phyloP scores from a whole-genome alignment of 1,140 invertebrate species.

The Fopius arisanus region DNA sequence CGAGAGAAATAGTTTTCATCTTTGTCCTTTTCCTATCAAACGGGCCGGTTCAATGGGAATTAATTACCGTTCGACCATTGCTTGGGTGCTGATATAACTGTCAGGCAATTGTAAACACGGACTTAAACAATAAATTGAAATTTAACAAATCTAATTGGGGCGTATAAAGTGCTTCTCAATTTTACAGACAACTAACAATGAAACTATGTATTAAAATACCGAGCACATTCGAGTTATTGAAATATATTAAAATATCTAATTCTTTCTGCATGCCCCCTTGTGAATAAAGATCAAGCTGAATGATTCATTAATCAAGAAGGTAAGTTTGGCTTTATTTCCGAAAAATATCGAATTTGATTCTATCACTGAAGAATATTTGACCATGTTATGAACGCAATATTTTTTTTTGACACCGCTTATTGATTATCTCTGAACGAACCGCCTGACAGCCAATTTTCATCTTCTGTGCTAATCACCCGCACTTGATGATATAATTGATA shows the following conservation, averaged over 20 bases:
- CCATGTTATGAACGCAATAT: not conserved
- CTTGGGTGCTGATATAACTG: too few species aligned
- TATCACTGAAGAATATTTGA: not conserved
- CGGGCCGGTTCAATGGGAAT: too few species aligned
- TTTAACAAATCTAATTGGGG: too few species aligned
- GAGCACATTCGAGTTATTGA: not conserved
- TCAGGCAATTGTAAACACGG: too few species aligned
- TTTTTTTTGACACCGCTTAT: not conserved
- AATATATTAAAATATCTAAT: not conserved
- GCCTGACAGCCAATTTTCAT: not conserved
- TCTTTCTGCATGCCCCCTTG: not conserved
- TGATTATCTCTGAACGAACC: not conserved
- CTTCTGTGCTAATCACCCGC: not conserved
- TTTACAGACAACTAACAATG: too few species aligned
- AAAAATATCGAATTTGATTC: not conserved
- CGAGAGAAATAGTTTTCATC: too few species aligned
- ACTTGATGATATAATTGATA: not conserved
- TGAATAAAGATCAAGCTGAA: not conserved
- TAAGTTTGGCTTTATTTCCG: not conserved
- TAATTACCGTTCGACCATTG: too few species aligned
- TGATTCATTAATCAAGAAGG: not conserved
- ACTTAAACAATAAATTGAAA: too few species aligned
- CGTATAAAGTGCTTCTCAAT: too few species aligned
- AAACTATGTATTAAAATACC: too few species aligned
- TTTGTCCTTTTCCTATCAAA: too few species aligned